These are phyloP conservation scores for Pediacus dermestoides DNA, from an alignment of 2,888 invertebrate genomes.

Conservation along the genomic window DNA sequence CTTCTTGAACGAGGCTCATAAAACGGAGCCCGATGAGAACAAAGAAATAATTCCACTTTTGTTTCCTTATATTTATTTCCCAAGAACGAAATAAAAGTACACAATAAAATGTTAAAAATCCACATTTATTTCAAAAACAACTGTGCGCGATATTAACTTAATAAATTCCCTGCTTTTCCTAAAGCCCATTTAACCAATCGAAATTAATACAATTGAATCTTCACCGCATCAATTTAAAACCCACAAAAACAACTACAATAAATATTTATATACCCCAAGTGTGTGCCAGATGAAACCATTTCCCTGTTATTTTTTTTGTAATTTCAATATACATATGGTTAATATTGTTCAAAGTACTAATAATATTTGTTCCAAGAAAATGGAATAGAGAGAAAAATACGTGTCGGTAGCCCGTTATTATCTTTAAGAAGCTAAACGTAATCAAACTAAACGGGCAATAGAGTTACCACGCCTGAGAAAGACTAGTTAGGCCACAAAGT, in stretches of 20 bases:
- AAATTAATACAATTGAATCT: too few relatives aligned
- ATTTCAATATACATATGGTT: constrained; percentile 4
- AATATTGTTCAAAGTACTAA: constrained; percentile 4
- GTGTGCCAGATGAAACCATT: too few relatives aligned
- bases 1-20: not conserved
- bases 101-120: not conserved
- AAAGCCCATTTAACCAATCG: too few relatives aligned
- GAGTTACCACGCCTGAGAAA: too few relatives aligned
- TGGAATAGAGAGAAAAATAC: constrained; percentile 21
- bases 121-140: not conserved
- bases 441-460: constrained; percentile 14
- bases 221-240: too few relatives aligned
- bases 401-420: constrained; percentile 20
- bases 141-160: too few relatives aligned
- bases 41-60: constrained; percentile 2
- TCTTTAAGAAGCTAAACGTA: constrained; percentile 24
- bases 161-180: too few relatives aligned
- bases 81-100: not conserved
- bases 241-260: too few relatives aligned
- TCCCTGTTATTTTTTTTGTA: constrained; percentile 4
- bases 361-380: constrained; percentile 5
- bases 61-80: constrained; percentile 1
- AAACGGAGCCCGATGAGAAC: constrained; percentile 3
- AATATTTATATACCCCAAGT: too few relatives aligned
- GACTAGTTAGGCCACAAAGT: constrained; percentile 2